Base-by-base conservation (phyloP, 1,140 invertebrate species). In the Heliconius nattereri region DNA sequence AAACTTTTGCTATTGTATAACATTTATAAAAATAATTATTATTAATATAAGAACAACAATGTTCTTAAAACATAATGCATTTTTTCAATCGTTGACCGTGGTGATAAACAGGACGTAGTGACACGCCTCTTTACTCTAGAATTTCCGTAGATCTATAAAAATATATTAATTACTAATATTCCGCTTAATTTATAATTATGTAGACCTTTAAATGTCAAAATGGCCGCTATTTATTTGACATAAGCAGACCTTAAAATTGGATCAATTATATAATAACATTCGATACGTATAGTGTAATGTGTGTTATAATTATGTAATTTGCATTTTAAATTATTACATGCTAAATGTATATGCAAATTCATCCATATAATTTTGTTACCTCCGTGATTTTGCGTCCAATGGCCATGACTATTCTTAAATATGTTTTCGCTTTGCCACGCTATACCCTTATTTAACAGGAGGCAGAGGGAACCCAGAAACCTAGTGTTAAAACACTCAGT, bases 91-190 rank as follows among this genome's bases (percentile, higher is more conserved):
- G 23, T 13, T 5, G 11, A 26, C 13, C 11, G 8, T 66, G 60
- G 7, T 29, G 23, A 26, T 11, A 26, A 26, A 66, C 60, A 66
- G 60, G 60, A 66, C 13, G 60, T 26, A 11, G 23, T 66, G 60
- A 66, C 60, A 11, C 20, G 23, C 60, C n/a, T 23, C 60, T 29
- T 6, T 16, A 16, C 23, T 11, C 26, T 66, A 66, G 26, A 66
- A 66, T 29, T 66, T 66, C 60, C 23, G 60, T 66, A 29, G 60
- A 66, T 66, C 60, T 29, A 66, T 66, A 66, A 66, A 29, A 66
- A 11, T 16, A 66, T 66, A 66, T 13, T 66, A 26, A 66, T 66
- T 66, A 66, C 3, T 11, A 66, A 66, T 66, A 26, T 66, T 66
- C 60, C n/a, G 26, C 60, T 9, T 66, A 66, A 26, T 66, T 26